A percentile compares a stretch with the other conserved stretches of the same genome.
These are phyloP conservation scores for Cephalopholis sonnerati DNA, from an alignment of 2,113 vertebrate species.

Conservation along the genomic window DNA sequence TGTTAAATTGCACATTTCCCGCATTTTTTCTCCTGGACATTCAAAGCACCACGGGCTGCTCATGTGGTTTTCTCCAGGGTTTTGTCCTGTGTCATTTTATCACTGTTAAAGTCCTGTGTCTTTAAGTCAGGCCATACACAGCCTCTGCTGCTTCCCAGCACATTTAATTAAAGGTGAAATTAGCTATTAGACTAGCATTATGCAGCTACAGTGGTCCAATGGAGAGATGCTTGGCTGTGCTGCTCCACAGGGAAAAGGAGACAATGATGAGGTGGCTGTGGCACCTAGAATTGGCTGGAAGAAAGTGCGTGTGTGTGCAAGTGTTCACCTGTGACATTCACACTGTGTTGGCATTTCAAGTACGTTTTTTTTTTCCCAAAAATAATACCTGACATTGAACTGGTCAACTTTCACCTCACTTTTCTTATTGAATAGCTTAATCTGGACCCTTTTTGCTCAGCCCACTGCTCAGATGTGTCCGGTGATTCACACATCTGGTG, in stretches of 20 bases:
- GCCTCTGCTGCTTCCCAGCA: conserved; percentile 7
- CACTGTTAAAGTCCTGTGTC: conserved; percentile 10
- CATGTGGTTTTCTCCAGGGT: not conserved
- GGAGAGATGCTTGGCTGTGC: conserved; percentile 35
- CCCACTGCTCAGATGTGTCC: not conserved
- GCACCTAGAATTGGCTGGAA: conserved; percentile 29
- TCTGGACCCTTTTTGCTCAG: not conserved
- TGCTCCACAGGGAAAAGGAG: conserved; percentile 15
- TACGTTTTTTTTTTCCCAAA: conserved; percentile 8
- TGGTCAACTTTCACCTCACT: not conserved
- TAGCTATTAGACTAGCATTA: conserved; percentile 37
- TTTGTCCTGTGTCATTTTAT: conserved; percentile 8
- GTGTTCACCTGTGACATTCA: conserved; percentile 21
- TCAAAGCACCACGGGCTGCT: not conserved
- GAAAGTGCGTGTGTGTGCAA: not conserved
- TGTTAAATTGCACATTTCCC: not conserved
- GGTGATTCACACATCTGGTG: not conserved
- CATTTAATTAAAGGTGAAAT: conserved; percentile 52
- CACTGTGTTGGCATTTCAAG: conserved; percentile 31
- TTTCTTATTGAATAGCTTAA: not conserved
- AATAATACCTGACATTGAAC: conserved; percentile 3
- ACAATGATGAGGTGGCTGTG: conserved; percentile 21
- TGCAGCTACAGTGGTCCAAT: conserved; percentile 24
- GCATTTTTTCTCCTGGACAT: not conserved
- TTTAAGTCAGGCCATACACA: not conserved